phyloP scores from a whole-genome alignment of 2,113 vertebrate species.

The Sitta europaea region DNA sequence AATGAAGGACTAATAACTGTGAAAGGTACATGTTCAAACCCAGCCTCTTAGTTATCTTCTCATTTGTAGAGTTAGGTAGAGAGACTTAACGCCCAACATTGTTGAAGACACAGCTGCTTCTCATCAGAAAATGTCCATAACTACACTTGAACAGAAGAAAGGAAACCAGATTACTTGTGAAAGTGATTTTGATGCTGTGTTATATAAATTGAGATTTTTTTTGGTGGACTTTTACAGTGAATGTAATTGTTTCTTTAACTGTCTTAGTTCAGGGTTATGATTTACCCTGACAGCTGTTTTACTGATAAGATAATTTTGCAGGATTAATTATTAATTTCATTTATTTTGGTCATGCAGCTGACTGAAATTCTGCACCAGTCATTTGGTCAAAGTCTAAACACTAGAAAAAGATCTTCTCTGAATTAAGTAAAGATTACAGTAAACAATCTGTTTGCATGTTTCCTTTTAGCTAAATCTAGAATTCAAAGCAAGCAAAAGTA shows the following conservation, averaged over 20 bases:
- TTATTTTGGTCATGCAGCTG: constrained; percentile 34
- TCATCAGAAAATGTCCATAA: not conserved
- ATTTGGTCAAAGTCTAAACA: not conserved
- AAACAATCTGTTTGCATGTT: not conserved
- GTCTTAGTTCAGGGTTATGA: not conserved
- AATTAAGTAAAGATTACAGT: not conserved
- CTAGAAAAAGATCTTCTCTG: not conserved
- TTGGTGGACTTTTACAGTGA: not conserved
- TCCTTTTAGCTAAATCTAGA: not conserved
- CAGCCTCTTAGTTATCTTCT: constrained; percentile 25
- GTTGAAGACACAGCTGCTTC: not conserved
- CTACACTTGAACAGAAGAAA: not conserved
- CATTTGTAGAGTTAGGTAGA: not conserved
- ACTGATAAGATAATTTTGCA: constrained; percentile 28
- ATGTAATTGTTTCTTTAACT: not conserved
- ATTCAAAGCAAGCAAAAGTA: not conserved
- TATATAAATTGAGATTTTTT: not conserved
- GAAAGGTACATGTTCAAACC: not conserved
- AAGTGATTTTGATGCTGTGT: not conserved
- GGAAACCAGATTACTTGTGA: not conserved
- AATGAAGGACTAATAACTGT: constrained; percentile 2
- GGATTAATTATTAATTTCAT: constrained; percentile 23
- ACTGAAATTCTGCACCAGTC: not conserved
- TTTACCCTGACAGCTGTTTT: constrained; percentile 21
- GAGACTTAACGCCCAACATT: not conserved